These are phyloP conservation scores for Acrossocheilus wenchowensis DNA, from an alignment of 2,797 vertebrate genomes.

Conservation along the genomic window DNA sequence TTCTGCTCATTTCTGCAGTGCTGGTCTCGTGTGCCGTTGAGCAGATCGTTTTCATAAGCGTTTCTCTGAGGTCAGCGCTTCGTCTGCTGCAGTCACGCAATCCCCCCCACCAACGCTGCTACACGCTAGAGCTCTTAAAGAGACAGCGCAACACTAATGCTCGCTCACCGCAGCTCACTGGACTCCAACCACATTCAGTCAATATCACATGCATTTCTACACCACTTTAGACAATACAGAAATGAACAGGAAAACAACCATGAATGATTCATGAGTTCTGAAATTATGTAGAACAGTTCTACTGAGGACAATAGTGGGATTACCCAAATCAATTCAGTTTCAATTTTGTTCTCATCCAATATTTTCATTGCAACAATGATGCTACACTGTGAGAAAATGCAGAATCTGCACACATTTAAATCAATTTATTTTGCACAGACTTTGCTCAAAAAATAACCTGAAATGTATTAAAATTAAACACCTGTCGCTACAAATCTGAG, in stretches of 20 bases:
- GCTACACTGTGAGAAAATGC: background rate
- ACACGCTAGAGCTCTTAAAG: slow-evolving; percentile 66
- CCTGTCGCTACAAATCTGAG: too few species aligned
- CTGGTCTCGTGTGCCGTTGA: slow-evolving; percentile 76
- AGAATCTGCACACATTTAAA: background rate
- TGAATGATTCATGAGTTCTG: background rate
- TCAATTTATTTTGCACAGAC: background rate
- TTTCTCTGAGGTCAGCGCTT: slow-evolving; percentile 90
- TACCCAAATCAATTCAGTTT: background rate
- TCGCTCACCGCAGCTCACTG: slow-evolving; percentile 47
- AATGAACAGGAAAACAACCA: background rate
- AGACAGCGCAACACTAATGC: slow-evolving; percentile 59
- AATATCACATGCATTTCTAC: background rate
- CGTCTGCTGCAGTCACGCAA: slow-evolving; percentile 91
- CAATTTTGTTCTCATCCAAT: background rate
- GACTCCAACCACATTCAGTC: slow-evolving; percentile 64
- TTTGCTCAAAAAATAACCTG: background rate
- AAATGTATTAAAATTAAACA: too few species aligned
- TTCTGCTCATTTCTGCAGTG: slow-evolving; percentile 80
- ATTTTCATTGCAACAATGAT: background rate
- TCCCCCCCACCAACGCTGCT: slow-evolving; percentile 65
- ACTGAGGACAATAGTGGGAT: background rate
- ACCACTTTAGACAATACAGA: background rate
- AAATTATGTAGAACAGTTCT: background rate
- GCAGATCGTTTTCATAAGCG: slow-evolving; percentile 92